These are phyloP conservation scores for Hippocampus abdominalis DNA, from an alignment of 2,113 vertebrate species.

Conservation along the genomic window DNA sequence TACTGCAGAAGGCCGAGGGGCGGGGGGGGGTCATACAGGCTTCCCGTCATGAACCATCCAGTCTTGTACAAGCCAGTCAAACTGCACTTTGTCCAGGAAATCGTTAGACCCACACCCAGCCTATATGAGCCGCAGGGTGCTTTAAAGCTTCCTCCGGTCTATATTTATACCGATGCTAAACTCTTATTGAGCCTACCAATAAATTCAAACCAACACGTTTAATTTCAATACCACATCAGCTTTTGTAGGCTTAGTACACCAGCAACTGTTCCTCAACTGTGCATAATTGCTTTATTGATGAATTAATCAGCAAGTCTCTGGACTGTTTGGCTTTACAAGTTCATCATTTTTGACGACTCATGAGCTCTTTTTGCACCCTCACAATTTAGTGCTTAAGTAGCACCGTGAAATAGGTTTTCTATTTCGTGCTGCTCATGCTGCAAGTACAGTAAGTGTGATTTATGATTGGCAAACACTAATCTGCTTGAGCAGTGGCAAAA, in stretches of 20 bases:
- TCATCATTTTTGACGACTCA: neutral
- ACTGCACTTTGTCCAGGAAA: neutral
- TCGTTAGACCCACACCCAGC: neutral
- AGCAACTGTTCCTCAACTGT: neutral
- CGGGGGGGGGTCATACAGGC: neutral
- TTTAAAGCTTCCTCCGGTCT: conserved; percentile 1
- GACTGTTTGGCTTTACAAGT: neutral
- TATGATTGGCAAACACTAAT: neutral
- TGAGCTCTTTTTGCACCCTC: neutral
- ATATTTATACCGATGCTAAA: neutral
- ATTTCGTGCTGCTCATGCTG: neutral
- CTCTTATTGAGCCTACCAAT: neutral
- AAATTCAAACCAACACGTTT: neutral
- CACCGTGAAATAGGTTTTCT: neutral
- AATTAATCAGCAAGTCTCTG: neutral
- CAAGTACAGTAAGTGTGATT: neutral
- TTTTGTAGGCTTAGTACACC: neutral
- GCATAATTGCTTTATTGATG: neutral
- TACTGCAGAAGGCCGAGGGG: neutral
- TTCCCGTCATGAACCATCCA: neutral
- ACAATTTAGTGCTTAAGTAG: neutral
- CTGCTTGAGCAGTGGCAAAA: neutral
- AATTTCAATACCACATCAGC: neutral
- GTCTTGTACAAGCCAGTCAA: neutral
- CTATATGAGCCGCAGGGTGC: neutral